Conservation (phyloP, 2,113 vertebrate species). For the Syrmaticus mikado region DNA sequence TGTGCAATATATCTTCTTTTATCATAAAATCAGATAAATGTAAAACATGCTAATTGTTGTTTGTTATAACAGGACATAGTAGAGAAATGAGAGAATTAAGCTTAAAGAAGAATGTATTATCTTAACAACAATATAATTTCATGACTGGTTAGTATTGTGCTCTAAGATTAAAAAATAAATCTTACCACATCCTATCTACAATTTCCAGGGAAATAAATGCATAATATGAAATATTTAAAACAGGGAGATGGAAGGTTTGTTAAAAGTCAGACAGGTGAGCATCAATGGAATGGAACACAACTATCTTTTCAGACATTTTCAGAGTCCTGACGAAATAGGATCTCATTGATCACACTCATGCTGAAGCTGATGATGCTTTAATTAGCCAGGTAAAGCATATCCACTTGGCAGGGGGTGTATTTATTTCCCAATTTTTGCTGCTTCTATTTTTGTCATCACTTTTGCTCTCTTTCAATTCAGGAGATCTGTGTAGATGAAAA, state of each 20-base stretch:
- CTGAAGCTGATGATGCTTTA: background rate
- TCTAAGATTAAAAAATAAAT: background rate
- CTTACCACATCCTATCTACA: fast-evolving
- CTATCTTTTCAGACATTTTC: background rate
- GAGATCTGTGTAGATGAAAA: background rate
- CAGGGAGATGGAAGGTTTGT: background rate
- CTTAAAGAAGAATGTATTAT: background rate
- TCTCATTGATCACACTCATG: background rate
- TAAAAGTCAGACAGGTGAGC: background rate
- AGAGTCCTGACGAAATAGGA: background rate
- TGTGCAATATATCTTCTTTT: slow-evolving; percentile 11
- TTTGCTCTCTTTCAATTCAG: background rate
- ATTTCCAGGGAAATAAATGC: background rate
- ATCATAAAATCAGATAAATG: slow-evolving; percentile 20
- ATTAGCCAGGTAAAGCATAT: background rate
- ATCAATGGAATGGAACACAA: background rate
- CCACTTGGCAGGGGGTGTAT: background rate
- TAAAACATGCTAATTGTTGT: slow-evolving; percentile 51
- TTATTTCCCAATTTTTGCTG: background rate
- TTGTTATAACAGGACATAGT: background rate
- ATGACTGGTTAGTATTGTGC: background rate
- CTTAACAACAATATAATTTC: background rate
- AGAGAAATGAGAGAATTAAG: slow-evolving; percentile 26
- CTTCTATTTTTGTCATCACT: background rate
- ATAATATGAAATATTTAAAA: background rate